Base-by-base conservation (phyloP, 2,113 vertebrate species). In the Semicossyphus pulcher region DNA sequence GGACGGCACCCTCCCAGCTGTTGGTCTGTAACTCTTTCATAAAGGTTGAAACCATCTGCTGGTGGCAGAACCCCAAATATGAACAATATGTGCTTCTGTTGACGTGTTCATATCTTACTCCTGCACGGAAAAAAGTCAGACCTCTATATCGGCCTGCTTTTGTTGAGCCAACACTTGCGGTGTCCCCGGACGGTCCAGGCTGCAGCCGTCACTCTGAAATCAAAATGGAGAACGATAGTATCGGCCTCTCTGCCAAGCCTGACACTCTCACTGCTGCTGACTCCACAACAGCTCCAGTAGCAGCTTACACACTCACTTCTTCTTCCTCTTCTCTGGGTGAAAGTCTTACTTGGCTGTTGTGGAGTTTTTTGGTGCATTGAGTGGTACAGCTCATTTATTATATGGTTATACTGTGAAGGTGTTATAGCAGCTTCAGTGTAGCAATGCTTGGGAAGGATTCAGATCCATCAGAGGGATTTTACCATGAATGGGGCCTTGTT, bases 191-290 rank as follows among this genome's bases (percentile, higher is more conserved):
- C 34, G 2, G 34, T 28, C 23, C 72, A 76, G 25, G 58, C 48
- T 49, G 48, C 41, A 23, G 31, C 49, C 1, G 0, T 80, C 15
- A 34, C 3, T 56, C 25, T 52, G 10, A 29, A 54, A 48, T 42
- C 60, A 37, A 71, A 81, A 81, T 69, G 64, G 51, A 69, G 59
- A 69, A 4, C 0, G 32, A 48, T 37, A 36, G 20, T 26, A 23
- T 74, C 21, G 15, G 12, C 18, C 23, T 68, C 45, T 16, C 31
- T 31, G 31, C 25, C 39, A 26, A 20, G 36, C 23, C 2, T 18
- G 16, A 28, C 36, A 14, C 44, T 58, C 41, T 29, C 4, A 25
- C 26, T 60, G 39, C 52, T 61, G 69, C 69, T 80, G 56, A 58
- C 69, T 69, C 49, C 14, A 28, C 58, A 64, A 3, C 51, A 49